Conservation (phyloP, 2,113 vertebrate genomes). For the Oncorhynchus mykiss region DNA sequence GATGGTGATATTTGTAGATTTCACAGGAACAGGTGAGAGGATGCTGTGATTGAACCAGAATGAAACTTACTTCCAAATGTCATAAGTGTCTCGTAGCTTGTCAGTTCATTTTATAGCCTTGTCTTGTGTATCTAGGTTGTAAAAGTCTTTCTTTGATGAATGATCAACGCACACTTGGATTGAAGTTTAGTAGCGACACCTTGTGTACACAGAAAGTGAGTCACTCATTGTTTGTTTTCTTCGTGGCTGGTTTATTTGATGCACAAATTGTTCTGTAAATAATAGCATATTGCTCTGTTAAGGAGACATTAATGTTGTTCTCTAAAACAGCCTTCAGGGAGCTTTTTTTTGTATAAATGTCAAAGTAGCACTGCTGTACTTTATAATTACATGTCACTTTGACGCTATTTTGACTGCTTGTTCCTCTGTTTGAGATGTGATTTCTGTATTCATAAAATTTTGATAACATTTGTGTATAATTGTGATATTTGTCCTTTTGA, state of each 20-base stretch:
- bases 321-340: constrained; percentile 42
- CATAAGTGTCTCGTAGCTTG: constrained; percentile 26
- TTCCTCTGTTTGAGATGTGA: constrained; percentile 40
- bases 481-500: neutral
- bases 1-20: constrained; percentile 1
- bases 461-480: constrained; percentile 50
- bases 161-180: constrained; percentile 45
- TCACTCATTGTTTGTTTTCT: constrained; percentile 15
- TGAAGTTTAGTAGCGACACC: constrained; percentile 29
- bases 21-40: neutral
- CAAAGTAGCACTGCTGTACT: constrained; percentile 71
- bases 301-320: constrained; percentile 34
- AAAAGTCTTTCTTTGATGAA: constrained; percentile 32
- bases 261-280: constrained; percentile 58
- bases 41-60: no score
- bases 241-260: constrained; percentile 24
- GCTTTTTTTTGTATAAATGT: constrained; percentile 59
- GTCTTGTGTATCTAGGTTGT: neutral
- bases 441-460: constrained; percentile 67
- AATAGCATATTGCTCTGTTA: constrained; percentile 49
- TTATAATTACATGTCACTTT: constrained; percentile 71
- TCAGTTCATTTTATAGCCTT: constrained; percentile 25
- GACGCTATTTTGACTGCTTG: constrained; percentile 50
- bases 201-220: constrained; percentile 44
- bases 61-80: neutral